Evolutionary conservation across 2,888 invertebrate species (phyloP).

Genomic region (Stratiomys singularior): DNA sequence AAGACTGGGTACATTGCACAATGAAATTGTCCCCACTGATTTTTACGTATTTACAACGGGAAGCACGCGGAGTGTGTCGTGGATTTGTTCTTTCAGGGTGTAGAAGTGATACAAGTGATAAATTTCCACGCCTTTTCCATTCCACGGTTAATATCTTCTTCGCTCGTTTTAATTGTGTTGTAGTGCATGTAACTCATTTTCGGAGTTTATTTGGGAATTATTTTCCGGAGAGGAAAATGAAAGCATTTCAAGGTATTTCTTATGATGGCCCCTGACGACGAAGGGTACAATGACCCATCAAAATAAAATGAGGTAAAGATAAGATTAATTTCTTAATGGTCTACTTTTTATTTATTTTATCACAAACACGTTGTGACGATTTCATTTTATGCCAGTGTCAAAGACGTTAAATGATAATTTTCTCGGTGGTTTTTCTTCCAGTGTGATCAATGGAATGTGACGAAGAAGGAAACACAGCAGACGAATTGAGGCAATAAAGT

Average conservation of each 20-base stretch:
- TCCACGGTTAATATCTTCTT: background rate
- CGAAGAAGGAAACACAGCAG: background rate
- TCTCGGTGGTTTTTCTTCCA: background rate
- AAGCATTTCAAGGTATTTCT: background rate
- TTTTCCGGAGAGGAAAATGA: background rate
- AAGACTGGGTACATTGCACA: background rate
- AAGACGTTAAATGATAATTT: background rate
- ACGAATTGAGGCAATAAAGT: background rate
- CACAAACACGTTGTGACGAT: background rate
- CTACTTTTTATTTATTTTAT: background rate
- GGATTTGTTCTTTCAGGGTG: background rate
- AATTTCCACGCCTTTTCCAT: background rate
- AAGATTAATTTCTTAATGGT: conserved; percentile 12
- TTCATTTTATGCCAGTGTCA: background rate
- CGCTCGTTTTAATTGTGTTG: background rate
- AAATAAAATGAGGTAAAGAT: background rate
- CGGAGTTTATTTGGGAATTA: background rate
- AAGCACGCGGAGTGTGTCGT: too few species aligned
- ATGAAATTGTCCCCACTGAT: background rate
- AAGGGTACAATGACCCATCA: conserved; percentile 20
- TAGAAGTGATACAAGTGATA: background rate
- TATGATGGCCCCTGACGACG: background rate
- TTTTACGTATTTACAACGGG: too few species aligned
- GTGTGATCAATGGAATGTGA: background rate
- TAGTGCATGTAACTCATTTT: background rate